These are phyloP conservation scores for Mystacornis crossleyi DNA, from an alignment of 2,113 vertebrate genomes.

Conservation along the genomic window DNA sequence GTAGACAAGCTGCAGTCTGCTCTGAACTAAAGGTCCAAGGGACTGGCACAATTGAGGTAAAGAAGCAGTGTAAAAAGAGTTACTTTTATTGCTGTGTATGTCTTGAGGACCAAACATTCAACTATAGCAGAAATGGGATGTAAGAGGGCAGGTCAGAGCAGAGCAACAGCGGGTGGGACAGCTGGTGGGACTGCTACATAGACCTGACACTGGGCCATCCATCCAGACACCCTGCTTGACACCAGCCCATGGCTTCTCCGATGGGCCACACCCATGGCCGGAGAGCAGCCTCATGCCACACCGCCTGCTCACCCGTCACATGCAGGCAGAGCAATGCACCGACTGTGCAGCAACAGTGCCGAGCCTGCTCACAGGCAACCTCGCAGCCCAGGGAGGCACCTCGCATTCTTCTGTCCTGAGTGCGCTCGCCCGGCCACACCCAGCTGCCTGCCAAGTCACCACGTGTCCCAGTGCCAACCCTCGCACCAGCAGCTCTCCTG, in stretches of 20 bases:
- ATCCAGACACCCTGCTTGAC: not conserved
- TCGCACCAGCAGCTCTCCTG: not conserved
- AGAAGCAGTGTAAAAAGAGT: not conserved
- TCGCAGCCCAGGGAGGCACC: not conserved
- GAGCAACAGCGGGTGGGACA: not conserved
- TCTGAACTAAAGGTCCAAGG: not conserved
- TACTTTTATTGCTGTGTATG: not conserved
- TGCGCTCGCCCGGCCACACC: rapidly evolving
- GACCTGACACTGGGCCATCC: not conserved
- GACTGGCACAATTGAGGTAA: not conserved
- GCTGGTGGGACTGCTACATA: not conserved
- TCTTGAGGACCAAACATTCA: not conserved
- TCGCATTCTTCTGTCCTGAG: not conserved
- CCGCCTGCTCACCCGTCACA: not conserved
- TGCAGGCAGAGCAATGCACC: not conserved
- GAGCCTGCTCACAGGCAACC: not conserved
- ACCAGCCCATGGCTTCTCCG: rapidly evolving
- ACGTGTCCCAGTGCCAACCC: rapidly evolving
- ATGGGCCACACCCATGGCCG: not conserved
- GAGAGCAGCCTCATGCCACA: not conserved
- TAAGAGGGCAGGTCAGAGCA: not conserved
- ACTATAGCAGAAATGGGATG: not conserved
- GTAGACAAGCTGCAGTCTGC: not conserved
- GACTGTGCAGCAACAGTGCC: rapidly evolving
- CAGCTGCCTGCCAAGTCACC: not conserved